Percentiles rank a stretch among this genome's conserved stretches.
Conservation (phyloP, 2,888 invertebrate species). For the Amitus sp. region DNA sequence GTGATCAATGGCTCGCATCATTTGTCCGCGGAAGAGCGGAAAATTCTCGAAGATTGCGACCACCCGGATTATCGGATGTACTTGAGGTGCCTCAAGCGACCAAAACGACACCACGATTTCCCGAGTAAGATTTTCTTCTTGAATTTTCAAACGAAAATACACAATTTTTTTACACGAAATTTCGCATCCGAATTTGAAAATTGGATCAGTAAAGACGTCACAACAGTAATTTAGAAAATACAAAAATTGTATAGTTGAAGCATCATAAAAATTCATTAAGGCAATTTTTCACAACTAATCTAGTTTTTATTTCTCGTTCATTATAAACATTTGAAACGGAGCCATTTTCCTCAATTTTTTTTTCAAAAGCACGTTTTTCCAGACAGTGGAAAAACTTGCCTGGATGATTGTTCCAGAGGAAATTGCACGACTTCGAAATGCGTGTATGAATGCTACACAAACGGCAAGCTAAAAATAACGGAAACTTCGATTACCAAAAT, state of each 20-base stretch:
- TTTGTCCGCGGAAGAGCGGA: constrained; percentile 35
- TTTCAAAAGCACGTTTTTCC: background rate
- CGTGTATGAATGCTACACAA: constrained; percentile 49
- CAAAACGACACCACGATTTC: constrained; percentile 52
- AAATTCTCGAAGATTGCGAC: constrained; percentile 48
- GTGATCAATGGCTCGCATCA: constrained; percentile 17
- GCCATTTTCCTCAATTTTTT: too few species aligned
- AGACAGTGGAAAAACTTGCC: constrained; percentile 31
- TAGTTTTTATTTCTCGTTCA: too few species aligned
- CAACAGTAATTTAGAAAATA: background rate
- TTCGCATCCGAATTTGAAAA: too few species aligned
- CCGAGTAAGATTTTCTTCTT: background rate
- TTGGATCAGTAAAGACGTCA: too few species aligned
- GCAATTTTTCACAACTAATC: too few species aligned
- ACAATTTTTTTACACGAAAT: too few species aligned
- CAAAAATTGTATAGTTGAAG: too few species aligned
- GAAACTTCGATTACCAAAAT: constrained; percentile 44
- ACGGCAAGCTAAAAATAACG: constrained; percentile 50
- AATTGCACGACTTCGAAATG: constrained; percentile 47
- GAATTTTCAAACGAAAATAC: background rate
- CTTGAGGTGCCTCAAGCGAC: constrained; percentile 56
- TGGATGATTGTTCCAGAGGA: constrained; percentile 44
- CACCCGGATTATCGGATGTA: constrained; percentile 57
- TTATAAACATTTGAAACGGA: too few species aligned
- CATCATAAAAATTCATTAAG: too few species aligned